Base-by-base conservation (phyloP, 2,797 vertebrate species). In the Tapera naevia region DNA sequence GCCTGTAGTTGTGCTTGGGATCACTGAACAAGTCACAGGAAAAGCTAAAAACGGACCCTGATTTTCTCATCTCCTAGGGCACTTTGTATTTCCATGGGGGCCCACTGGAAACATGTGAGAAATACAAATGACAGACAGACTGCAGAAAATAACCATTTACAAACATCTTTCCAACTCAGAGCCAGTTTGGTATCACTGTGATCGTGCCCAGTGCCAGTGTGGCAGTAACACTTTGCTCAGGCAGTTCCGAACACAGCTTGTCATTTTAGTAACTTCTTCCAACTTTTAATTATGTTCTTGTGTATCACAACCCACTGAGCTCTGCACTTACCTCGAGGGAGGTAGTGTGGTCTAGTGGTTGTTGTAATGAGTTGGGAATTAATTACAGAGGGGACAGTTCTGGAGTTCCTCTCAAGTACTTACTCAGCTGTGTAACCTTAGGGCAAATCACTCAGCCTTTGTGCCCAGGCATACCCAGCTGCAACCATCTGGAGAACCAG, bases 391-490 rank as follows among this genome's bases (percentile, higher is more conserved):
- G 91, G 75, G 46, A 17, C 30, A 7, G 22, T 39, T 62, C 19
- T 83, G 66, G 57, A 86, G 76, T 9, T 91, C 28, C 43, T 89
- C 79, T 75, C 28, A 7, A 81, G 80, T 18, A 53, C 82, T 92
- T 79, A 62, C 91, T 92, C 94, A 91, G 94, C 94, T 93, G 86
- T 80, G 86, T 74, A 73, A 96, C 94, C 94, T 51, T 61, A 82
- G 89, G 91, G 94, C 86, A 85, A 67, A 90, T 91, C 92, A 74
- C 67, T 95, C 73, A 18, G 10, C 70, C 82, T 91, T 57, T 76
- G 76, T 91, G 92, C 86, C 95, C 92, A 66, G 81, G 80, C 18
- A 92, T 81, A 89, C 15, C 88, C 92, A 88, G 94, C 91, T 94
- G 88, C 7, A 94, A 95, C 39, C 86, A 81, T 86, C 94, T 67